Conservation (phyloP, 2,888 invertebrate species). For the Agrenia bidenticulata region DNA sequence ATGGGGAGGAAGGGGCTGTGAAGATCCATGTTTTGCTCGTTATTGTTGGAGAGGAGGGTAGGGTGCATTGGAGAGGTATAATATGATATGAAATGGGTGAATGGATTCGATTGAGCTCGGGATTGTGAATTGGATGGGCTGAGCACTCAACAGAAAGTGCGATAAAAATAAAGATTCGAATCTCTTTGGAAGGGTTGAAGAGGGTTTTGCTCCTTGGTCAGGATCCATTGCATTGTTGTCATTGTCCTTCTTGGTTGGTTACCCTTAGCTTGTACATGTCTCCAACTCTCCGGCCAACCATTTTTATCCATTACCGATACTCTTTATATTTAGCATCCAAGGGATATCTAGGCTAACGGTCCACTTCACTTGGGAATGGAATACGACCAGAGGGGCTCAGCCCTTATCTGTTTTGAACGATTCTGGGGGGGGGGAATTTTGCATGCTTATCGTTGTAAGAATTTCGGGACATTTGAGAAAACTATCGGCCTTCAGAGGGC, state of each 20-base stretch:
- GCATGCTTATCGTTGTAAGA: no score
- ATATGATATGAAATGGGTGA: background rate
- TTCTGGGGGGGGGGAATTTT: no score
- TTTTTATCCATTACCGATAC: no score
- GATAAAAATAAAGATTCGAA: slow-evolving; percentile 24
- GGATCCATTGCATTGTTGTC: slow-evolving; percentile 6
- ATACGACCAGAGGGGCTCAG: no score
- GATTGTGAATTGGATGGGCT: slow-evolving; percentile 20
- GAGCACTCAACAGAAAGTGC: slow-evolving; percentile 26
- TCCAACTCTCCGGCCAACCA: no score
- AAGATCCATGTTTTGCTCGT: background rate
- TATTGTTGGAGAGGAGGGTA: background rate
- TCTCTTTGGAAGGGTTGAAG: slow-evolving; percentile 9
- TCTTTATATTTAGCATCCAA: no score
- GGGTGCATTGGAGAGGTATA: background rate
- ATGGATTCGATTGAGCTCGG: slow-evolving; percentile 6
- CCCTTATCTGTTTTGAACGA: no score
- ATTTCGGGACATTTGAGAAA: no score
- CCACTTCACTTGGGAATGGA: no score
- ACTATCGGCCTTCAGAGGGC: no score
- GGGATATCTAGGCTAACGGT: no score
- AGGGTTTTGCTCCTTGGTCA: slow-evolving; percentile 3
- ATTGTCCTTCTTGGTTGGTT: slow-evolving; percentile 8
- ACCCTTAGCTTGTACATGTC: background rate
- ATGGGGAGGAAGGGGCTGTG: background rate